Base-by-base conservation (phyloP, 2,797 vertebrate genomes). In the Poeciliopsis turneri region DNA sequence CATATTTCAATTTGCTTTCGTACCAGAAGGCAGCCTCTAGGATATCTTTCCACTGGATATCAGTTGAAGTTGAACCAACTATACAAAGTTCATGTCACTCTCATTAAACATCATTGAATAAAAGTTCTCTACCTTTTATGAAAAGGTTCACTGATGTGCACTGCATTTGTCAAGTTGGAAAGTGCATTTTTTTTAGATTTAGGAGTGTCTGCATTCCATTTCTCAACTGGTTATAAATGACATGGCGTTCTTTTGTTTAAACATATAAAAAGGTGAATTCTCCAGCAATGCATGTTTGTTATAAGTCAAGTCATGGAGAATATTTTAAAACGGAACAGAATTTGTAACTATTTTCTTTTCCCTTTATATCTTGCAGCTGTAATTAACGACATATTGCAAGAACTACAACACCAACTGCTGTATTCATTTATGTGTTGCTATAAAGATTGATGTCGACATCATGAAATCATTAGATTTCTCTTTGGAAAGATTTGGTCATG, bases 1-100 rank as follows among this genome's bases (percentile, higher is more conserved):
- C 90, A 93, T 73, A 66, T 85, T 86, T 87, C 91, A 88, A 93
- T 92, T 90, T 87, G 79, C 81, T 87, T 64, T 74, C 28, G 77
- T 72, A 78, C 72, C 49, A 68, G 51, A 83, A 86, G 71, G 74
- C 57, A 79, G 79, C 70, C 86, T 82, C 41, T 1, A 55, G 79
- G 87, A 89, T 79, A 88, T 85, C 78, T 73, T 82, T 91, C 53
- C 66, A 66, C 47, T 76, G 45, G 73, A 82, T 75, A 85, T 72
- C 78, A 75, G 70, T 8, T 77, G 64, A 82, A 71, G 69, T 78
- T 75, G 73, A 36, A 68, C 18, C 74, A 68, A 88, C 80, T 89
- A 84, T 74, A 71, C 41, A 74, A 28, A 81, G 69, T 43, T 90
- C 47, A 86, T 92, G 91, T 90, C 90, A 92, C 87, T 49, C 69